A percentile compares a stretch with the other conserved stretches of the same genome.
These are phyloP conservation scores for Drosophila ercepeae DNA, from an alignment of 1,140 invertebrate species.

Conservation along the genomic window DNA sequence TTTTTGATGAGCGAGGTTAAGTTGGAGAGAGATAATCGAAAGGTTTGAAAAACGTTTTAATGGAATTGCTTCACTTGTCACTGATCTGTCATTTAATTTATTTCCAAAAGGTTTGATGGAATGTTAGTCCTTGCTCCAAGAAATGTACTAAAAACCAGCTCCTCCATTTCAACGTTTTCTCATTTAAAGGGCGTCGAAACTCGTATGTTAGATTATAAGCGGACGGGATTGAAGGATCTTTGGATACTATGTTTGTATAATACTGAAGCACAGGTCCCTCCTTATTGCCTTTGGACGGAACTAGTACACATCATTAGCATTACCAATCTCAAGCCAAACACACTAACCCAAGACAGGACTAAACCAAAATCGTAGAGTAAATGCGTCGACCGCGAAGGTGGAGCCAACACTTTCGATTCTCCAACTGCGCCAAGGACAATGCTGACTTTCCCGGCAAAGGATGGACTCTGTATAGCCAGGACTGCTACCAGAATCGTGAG, in stretches of 20 bases:
- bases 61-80: constrained; percentile 3
- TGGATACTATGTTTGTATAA: too few species aligned
- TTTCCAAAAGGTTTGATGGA: background rate
- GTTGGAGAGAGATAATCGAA: constrained; percentile 20
- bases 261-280: too few species aligned
- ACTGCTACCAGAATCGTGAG: constrained; percentile 21
- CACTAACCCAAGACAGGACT: constrained; percentile 4
- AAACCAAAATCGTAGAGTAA: constrained; percentile 42
- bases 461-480: too few species aligned
- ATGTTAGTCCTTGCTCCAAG: background rate
- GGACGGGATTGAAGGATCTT: too few species aligned
- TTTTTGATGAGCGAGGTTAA: background rate
- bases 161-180: too few species aligned
- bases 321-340: constrained; percentile 20
- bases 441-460: constrained; percentile 8
- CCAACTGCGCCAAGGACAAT: constrained; percentile 60
- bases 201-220: too few species aligned
- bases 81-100: background rate
- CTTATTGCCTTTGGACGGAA: constrained; percentile 16
- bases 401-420: constrained; percentile 40
- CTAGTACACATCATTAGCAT: constrained; percentile 49
- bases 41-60: constrained; percentile 3
- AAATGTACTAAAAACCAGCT: background rate
- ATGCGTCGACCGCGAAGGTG: constrained; percentile 56
- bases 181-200: too few species aligned